Evolutionary conservation across 1,140 invertebrate genomes (phyloP).

Genomic region (Bilobella aurantiaca): DNA sequence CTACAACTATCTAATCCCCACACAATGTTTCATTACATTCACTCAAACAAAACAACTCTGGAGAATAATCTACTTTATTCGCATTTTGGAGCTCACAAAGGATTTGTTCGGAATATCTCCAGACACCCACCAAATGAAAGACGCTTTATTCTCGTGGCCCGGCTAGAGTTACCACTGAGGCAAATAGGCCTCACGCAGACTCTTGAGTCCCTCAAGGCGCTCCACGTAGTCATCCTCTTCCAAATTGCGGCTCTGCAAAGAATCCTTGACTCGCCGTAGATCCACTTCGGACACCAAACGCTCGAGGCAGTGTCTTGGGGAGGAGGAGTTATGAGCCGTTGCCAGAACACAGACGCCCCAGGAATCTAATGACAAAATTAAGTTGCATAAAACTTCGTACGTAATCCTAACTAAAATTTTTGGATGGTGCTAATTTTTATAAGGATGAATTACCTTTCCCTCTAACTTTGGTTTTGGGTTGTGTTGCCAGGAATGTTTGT

Average conservation of each 20-base stretch:
- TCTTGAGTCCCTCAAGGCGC: conserved; percentile 13
- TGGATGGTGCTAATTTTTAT: not conserved
- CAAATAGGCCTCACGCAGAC: conserved; percentile 15
- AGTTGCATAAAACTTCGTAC: not conserved
- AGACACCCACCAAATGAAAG: not conserved
- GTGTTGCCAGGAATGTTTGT: conserved; percentile 8
- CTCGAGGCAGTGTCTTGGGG: not conserved
- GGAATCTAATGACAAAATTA: not conserved
- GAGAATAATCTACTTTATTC: conserved; percentile 5
- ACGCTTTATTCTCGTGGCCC: not conserved
- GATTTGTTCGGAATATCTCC: not conserved
- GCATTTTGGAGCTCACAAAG: not conserved
- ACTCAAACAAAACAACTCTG: conserved; percentile 7
- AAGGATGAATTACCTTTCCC: not conserved
- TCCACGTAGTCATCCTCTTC: conserved; percentile 25
- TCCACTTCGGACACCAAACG: not conserved
- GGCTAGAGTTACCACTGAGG: not conserved
- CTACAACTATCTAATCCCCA: not conserved
- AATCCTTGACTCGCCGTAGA: not conserved
- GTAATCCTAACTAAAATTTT: conserved; percentile 1
- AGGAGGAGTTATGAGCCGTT: not conserved
- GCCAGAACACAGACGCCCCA: not conserved
- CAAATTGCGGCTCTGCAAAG: not conserved
- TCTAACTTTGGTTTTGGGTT: not conserved
- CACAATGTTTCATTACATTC: conserved; percentile 5